A percentile compares a stretch with the other conserved stretches of the same genome.
These are phyloP conservation scores for Penaeus vannamei DNA, from an alignment of 1,140 invertebrate genomes.

Conservation along the genomic window DNA sequence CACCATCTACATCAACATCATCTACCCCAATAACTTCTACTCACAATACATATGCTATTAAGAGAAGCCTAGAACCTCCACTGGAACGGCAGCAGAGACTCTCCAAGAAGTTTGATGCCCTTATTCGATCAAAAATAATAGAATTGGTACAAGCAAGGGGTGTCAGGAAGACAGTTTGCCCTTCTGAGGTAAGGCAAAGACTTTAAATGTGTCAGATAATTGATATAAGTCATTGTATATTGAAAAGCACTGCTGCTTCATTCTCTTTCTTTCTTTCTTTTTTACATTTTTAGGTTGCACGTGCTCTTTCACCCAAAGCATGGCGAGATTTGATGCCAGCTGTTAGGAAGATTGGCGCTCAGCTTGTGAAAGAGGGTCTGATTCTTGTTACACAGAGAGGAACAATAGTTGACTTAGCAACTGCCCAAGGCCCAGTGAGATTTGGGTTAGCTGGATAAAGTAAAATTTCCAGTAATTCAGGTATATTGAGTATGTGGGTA, in stretches of 20 bases:
- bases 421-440: conserved; percentile 50
- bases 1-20: not conserved
- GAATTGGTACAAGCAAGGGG: conserved; percentile 49
- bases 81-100: conserved; percentile 45
- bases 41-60: conserved; percentile 9
- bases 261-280: too few relatives aligned
- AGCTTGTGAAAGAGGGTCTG: conserved; percentile 51
- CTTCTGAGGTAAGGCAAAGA: conserved; percentile 43
- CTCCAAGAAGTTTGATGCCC: conserved; percentile 48
- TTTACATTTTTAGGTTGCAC: conserved; percentile 41
- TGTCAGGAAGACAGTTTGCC: conserved; percentile 54
- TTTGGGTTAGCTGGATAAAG: conserved; percentile 54
- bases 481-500: too few relatives aligned
- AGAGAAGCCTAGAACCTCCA: conserved; percentile 37
- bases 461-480: not conserved
- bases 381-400: conserved; percentile 57
- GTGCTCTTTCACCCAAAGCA: conserved; percentile 53
- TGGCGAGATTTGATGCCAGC: conserved; percentile 58
- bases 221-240: too few relatives aligned
- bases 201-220: too few relatives aligned
- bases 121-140: conserved; percentile 48
- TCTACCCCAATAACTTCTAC: conserved; percentile 4
- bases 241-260: too few relatives aligned
- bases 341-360: conserved; percentile 57
- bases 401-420: conserved; percentile 51